A percentile compares a stretch with the other conserved stretches of the same genome.
phyloP scores from a whole-genome alignment of 2,888 invertebrate species.

The Epistrophe eligans region DNA sequence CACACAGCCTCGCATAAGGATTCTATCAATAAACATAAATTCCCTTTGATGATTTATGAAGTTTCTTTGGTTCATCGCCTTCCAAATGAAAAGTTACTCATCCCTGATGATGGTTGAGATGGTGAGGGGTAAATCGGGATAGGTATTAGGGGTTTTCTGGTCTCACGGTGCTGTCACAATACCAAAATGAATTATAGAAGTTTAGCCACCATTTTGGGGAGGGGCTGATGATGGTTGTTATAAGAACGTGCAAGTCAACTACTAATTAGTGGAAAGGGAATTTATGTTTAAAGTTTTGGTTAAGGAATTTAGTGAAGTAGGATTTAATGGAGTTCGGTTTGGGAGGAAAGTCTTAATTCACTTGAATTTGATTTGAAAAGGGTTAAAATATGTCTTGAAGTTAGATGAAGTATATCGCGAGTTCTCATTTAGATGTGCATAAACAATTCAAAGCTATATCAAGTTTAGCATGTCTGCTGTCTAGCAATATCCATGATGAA shows the following conservation, averaged over 20 bases:
- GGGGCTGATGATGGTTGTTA: background rate
- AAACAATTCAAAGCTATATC: background rate
- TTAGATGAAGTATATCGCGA: background rate
- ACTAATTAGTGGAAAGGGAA: constrained; percentile 46
- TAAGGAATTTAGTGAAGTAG: constrained; percentile 3
- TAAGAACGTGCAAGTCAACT: constrained; percentile 29
- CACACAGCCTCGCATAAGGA: constrained; percentile 62
- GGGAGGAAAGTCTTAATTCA: background rate
- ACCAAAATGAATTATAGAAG: constrained; percentile 55
- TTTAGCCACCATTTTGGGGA: constrained; percentile 12
- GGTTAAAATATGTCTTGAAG: constrained; percentile 9
- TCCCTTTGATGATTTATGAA: constrained; percentile 73
- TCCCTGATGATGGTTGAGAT: background rate
- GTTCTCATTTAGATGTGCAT: background rate
- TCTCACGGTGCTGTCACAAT: constrained; percentile 43
- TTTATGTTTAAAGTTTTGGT: constrained; percentile 32
- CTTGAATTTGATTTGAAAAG: constrained; percentile 29
- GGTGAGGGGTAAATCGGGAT: background rate
- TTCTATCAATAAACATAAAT: constrained; percentile 74
- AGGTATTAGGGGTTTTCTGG: constrained; percentile 44
- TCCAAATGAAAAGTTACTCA: constrained; percentile 51
- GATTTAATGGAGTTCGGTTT: constrained; percentile 16
- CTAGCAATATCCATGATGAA: background rate
- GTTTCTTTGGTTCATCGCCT: constrained; percentile 72
- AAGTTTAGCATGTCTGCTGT: background rate